Conservation (phyloP, 1,140 invertebrate species). For the Schlechtendalia chinensis region DNA sequence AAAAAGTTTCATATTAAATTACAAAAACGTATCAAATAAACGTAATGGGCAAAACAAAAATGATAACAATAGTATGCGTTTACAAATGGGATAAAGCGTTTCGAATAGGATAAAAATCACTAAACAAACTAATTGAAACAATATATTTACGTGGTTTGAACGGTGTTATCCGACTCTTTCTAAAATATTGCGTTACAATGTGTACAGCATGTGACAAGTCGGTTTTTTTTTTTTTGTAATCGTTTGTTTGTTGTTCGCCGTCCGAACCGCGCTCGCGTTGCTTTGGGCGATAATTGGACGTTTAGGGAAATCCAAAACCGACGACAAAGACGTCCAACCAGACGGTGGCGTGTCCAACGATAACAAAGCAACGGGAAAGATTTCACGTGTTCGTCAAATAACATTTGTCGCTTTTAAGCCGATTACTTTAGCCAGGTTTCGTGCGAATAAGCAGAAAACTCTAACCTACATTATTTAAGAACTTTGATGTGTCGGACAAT, state of each 20-base stretch:
- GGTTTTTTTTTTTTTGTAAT: neutral
- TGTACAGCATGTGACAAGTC: neutral
- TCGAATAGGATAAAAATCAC: neutral
- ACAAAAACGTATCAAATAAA: neutral
- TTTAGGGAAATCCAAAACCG: neutral
- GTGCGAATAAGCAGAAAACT: constrained; percentile 3
- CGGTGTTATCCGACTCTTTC: neutral
- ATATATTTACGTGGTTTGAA: neutral
- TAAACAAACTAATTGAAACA: neutral
- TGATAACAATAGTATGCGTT: neutral
- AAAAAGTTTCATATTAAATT: neutral
- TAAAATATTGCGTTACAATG: neutral
- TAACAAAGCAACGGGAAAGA: neutral
- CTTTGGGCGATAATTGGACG: neutral
- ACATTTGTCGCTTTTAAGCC: neutral
- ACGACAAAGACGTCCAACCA: neutral
- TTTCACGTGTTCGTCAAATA: neutral
- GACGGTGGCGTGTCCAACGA: no score
- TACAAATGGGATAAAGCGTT: neutral
- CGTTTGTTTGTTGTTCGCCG: neutral
- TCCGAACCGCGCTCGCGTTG: neutral
- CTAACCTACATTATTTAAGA: neutral
- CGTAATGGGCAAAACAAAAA: neutral
- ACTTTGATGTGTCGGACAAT: constrained; percentile 19
- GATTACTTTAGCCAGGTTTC: neutral